Evolutionary conservation across 2,113 vertebrate species (phyloP).

Genomic region (Myotis yumanensis): DNA sequence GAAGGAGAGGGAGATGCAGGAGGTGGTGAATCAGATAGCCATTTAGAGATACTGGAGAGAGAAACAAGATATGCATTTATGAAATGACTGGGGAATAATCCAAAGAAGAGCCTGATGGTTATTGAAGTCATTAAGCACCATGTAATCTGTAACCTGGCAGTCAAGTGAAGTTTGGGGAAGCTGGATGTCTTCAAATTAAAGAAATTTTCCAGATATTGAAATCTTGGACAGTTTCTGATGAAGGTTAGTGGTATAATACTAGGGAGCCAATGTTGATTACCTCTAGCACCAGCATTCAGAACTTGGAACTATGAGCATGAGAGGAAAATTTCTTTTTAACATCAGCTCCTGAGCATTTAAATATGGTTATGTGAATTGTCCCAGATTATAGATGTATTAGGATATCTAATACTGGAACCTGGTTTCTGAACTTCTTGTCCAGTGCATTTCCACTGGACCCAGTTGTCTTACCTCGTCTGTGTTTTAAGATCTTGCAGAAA

Average conservation of each 20-base stretch:
- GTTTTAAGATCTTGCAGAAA: slow-evolving; percentile 43
- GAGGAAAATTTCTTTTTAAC: slow-evolving; percentile 21
- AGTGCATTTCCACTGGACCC: neutral
- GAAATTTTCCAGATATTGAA: neutral
- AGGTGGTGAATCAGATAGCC: neutral
- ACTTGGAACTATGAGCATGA: neutral
- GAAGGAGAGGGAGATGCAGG: neutral
- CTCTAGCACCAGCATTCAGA: neutral
- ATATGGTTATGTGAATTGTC: neutral
- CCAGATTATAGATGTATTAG: neutral
- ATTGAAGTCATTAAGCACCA: neutral
- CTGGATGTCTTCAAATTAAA: neutral
- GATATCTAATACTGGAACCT: neutral
- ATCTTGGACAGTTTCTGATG: neutral
- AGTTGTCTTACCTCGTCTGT: neutral
- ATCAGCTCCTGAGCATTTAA: neutral
- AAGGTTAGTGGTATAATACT: neutral
- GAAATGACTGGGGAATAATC: neutral
- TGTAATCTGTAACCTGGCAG: neutral
- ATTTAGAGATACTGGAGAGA: neutral
- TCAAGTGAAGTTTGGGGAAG: neutral
- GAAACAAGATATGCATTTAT: neutral
- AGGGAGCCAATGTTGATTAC: neutral
- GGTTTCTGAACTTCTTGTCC: neutral
- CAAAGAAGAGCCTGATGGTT: neutral